phyloP scores from a whole-genome alignment of 2,888 invertebrate genomes.

The Luperina testacea region DNA sequence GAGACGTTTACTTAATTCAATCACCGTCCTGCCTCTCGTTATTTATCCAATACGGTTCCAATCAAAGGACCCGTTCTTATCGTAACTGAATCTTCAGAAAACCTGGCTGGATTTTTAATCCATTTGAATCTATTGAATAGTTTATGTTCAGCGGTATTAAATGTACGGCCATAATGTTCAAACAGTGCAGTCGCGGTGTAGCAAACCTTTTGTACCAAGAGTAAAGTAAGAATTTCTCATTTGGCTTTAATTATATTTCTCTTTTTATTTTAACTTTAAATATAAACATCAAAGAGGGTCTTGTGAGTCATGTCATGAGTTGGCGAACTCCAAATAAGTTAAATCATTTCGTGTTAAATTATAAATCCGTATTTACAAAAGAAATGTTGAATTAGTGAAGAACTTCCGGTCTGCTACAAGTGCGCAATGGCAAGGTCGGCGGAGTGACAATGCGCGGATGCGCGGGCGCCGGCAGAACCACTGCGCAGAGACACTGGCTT shows the following conservation, averaged over 20 bases:
- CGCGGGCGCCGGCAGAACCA: constrained; percentile 24
- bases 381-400: constrained; percentile 34
- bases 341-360: constrained; percentile 11
- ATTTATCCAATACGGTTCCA: constrained; percentile 35
- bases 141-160: constrained; percentile 30
- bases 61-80: constrained; percentile 31
- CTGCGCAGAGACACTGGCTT: constrained; percentile 32
- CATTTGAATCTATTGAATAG: constrained; percentile 51
- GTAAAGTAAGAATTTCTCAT: constrained; percentile 25
- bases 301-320: constrained; percentile 27
- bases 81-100: constrained; percentile 34
- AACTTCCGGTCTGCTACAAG: constrained; percentile 50
- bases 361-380: constrained; percentile 32
- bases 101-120: constrained; percentile 39
- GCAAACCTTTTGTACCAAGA: constrained; percentile 13
- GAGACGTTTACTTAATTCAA: constrained; percentile 39
- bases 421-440: constrained; percentile 54
- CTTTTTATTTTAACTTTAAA: constrained; percentile 8
- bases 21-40: constrained; percentile 41
- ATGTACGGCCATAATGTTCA: constrained; percentile 16
- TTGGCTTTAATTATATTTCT: constrained; percentile 5
- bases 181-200: background rate
- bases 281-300: constrained; percentile 2
- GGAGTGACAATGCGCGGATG: constrained; percentile 51
- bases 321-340: constrained; percentile 5